Conservation (phyloP, 1,140 invertebrate genomes). For the Prorops nasuta region DNA sequence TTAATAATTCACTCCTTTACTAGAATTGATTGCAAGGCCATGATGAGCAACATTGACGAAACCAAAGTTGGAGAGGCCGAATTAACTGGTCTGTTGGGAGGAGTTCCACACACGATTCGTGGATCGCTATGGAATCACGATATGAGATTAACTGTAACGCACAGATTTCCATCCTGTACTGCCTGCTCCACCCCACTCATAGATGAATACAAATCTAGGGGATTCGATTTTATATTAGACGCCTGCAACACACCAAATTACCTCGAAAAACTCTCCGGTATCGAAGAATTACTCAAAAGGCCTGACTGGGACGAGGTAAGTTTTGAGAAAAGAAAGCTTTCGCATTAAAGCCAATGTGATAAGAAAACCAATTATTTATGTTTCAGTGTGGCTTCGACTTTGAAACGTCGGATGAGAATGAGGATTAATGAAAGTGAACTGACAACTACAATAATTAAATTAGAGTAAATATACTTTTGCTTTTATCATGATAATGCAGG, state of each 20-base stretch:
- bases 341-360: neutral
- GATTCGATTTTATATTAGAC: constrained; percentile 77
- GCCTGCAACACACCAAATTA: constrained; percentile 83
- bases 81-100: constrained; percentile 71
- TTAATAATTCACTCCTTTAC: constrained; percentile 8
- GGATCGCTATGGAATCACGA: constrained; percentile 84
- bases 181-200: constrained; percentile 80
- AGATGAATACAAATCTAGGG: constrained; percentile 65
- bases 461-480: no score
- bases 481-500: no score
- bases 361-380: constrained; percentile 2
- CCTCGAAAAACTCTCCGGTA: constrained; percentile 84
- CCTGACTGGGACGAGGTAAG: constrained; percentile 66
- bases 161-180: constrained; percentile 86
- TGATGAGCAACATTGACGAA: constrained; percentile 59
- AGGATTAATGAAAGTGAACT: constrained; percentile 11
- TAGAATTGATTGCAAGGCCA: constrained; percentile 45
- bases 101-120: constrained; percentile 91
- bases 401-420: constrained; percentile 41
- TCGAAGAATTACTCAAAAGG: constrained; percentile 71
- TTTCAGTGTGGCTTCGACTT: constrained; percentile 42
- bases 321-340: constrained; percentile 8
- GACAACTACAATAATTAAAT: no score
- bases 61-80: constrained; percentile 60
- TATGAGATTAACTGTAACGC: constrained; percentile 77